Conservation (phyloP, 2,888 invertebrate species). For the Eugnorisma glareosa region DNA sequence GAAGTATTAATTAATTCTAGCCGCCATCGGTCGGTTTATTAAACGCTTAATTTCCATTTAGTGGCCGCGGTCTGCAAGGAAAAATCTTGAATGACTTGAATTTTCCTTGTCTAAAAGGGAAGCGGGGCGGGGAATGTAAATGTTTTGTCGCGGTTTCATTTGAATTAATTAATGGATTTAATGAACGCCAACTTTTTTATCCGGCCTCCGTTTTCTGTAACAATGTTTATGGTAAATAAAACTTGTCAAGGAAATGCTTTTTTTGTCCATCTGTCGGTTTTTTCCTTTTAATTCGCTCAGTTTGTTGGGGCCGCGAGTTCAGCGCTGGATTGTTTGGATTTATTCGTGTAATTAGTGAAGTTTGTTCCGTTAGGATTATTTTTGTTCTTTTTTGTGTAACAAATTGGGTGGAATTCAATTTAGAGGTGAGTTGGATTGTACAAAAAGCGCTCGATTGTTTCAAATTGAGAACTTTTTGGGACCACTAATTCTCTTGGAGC, state of each 20-base stretch:
- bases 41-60: slow-evolving; percentile 89
- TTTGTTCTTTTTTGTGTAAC: slow-evolving; percentile 85
- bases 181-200: slow-evolving; percentile 89
- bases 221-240: slow-evolving; percentile 90
- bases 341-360: slow-evolving; percentile 90
- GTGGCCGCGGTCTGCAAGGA: slow-evolving; percentile 76
- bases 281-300: slow-evolving; percentile 87
- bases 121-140: slow-evolving; percentile 85
- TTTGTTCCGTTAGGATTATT: slow-evolving; percentile 87
- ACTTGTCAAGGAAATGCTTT: slow-evolving; percentile 89
- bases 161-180: slow-evolving; percentile 90
- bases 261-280: slow-evolving; percentile 86
- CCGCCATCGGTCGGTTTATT: slow-evolving; percentile 84
- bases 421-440: slow-evolving; percentile 78
- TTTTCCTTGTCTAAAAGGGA: slow-evolving; percentile 83
- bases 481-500: slow-evolving; percentile 52
- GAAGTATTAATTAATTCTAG: slow-evolving; percentile 88
- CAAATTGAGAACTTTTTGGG: slow-evolving; percentile 72
- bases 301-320: slow-evolving; percentile 82
- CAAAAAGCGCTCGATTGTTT: slow-evolving; percentile 74
- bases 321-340: slow-evolving; percentile 87
- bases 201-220: slow-evolving; percentile 83
- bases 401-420: slow-evolving; percentile 84
- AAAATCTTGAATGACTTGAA: slow-evolving; percentile 81
- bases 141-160: slow-evolving; percentile 89